Percentiles rank a stretch among this genome's conserved stretches.
These are phyloP conservation scores for Morus bassanus DNA, from an alignment of 2,797 vertebrate species.

Conservation along the genomic window DNA sequence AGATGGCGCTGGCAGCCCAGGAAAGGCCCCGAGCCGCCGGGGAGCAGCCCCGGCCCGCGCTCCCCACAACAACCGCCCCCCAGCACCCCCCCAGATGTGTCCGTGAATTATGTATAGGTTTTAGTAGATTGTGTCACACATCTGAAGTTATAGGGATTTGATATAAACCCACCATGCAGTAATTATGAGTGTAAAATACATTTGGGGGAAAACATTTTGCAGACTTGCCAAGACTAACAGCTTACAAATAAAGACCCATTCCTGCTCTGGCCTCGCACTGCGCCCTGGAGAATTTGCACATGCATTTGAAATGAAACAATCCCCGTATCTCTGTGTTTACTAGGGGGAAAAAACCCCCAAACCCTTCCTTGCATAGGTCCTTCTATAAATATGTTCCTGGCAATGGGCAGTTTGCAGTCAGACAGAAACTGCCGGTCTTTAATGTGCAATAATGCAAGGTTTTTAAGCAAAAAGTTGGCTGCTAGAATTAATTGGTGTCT, in stretches of 20 bases:
- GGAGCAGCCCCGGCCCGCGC: background rate
- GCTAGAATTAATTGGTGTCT: slow-evolving; percentile 25
- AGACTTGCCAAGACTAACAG: slow-evolving; percentile 46
- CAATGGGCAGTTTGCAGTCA: background rate
- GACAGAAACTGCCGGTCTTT: background rate
- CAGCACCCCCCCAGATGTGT: background rate
- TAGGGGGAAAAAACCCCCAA: background rate
- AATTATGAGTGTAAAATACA: slow-evolving; percentile 64
- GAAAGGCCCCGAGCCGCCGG: slow-evolving; percentile 35
- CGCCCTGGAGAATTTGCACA: slow-evolving; percentile 63
- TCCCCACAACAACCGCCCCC: background rate
- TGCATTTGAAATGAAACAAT: slow-evolving; percentile 51
- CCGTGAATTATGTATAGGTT: background rate
- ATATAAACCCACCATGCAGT: slow-evolving; percentile 48
- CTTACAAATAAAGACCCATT: slow-evolving; percentile 47
- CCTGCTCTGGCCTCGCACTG: slow-evolving; percentile 38
- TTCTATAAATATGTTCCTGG: background rate
- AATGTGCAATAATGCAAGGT: background rate
- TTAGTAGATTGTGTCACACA: slow-evolving; percentile 45
- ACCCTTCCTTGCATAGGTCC: background rate
- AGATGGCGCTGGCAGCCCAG: slow-evolving; percentile 79
- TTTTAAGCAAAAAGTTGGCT: slow-evolving; percentile 18
- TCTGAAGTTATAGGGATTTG: slow-evolving; percentile 58
- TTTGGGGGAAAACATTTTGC: slow-evolving; percentile 30
- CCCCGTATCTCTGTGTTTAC: slow-evolving; percentile 22